Percentiles rank a stretch among this genome's conserved stretches.
These are phyloP conservation scores for Apotomis capreana DNA, from an alignment of 2,888 invertebrate species.

Conservation along the genomic window DNA sequence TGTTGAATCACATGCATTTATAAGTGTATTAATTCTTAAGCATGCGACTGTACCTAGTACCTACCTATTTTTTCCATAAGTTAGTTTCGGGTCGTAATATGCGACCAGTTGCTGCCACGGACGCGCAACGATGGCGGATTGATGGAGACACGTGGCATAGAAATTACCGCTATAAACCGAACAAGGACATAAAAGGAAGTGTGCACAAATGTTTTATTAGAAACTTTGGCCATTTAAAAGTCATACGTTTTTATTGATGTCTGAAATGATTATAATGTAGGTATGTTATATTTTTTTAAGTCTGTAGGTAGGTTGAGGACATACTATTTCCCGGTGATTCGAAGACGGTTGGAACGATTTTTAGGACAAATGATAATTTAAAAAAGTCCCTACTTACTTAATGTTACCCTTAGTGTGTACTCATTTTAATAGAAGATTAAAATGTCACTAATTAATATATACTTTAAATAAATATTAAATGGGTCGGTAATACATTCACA, in stretches of 20 bases:
- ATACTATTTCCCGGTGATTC: too few relatives aligned
- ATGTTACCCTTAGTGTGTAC: too few relatives aligned
- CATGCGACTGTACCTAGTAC: slow-evolving; percentile 48
- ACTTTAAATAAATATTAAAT: too few relatives aligned
- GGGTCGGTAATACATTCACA: too few relatives aligned
- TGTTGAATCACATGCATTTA: too few relatives aligned
- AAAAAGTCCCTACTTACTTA: too few relatives aligned
- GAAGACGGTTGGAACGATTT: too few relatives aligned
- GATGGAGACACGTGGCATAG: slow-evolving; percentile 40
- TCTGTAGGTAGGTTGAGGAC: too few relatives aligned
- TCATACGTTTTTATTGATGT: neutral
- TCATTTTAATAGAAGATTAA: too few relatives aligned
- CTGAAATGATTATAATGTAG: neutral
- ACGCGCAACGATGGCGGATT: slow-evolving; percentile 49
- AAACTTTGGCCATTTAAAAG: neutral
- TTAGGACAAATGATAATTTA: too few relatives aligned
- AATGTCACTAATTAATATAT: too few relatives aligned
- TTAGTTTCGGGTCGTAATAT: slow-evolving; percentile 55
- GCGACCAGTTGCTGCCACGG: slow-evolving; percentile 54
- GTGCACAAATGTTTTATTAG: neutral
- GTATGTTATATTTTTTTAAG: neutral
- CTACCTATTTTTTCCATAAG: slow-evolving; percentile 49
- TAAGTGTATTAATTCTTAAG: neutral
- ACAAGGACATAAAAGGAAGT: slow-evolving; percentile 1
- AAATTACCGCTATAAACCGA: slow-evolving; percentile 22